Evolutionary conservation across 2,113 vertebrate species (phyloP).

Genomic region (Enhydra lutris): DNA sequence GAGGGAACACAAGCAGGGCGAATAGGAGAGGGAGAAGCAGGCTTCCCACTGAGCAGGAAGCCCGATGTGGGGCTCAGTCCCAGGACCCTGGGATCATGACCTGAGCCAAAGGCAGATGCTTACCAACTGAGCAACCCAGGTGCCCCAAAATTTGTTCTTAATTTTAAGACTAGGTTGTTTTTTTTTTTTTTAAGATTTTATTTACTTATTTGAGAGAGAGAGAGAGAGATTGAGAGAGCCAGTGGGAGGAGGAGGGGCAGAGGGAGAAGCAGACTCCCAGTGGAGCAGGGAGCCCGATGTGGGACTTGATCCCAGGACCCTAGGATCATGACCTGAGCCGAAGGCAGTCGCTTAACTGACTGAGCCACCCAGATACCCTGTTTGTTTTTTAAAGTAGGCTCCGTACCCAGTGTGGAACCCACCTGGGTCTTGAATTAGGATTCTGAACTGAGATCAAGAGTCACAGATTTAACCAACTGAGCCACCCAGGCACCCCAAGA

Average conservation of each 20-base stretch:
- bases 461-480: background rate
- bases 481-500: background rate
- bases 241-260: background rate
- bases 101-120: no score
- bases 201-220: background rate
- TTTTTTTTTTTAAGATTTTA: background rate
- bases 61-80: no score
- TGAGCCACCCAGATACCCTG: background rate
- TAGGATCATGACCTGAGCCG: no score
- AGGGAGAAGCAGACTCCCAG: background rate
- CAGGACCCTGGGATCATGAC: no score
- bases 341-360: background rate
- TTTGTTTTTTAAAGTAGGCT: background rate
- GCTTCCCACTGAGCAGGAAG: no score
- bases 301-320: background rate
- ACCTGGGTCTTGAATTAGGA: background rate
- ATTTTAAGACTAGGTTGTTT: constrained; percentile 28
- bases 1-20: no score
- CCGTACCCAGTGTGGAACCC: background rate
- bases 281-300: background rate
- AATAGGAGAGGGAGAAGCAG: no score
- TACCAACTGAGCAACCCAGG: no score
- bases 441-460: background rate
- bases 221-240: background rate
- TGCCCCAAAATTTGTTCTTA: background rate